Base-by-base conservation (phyloP, 64 coral and sea anemone genomes). In the Pocillopora damicornis region DNA sequence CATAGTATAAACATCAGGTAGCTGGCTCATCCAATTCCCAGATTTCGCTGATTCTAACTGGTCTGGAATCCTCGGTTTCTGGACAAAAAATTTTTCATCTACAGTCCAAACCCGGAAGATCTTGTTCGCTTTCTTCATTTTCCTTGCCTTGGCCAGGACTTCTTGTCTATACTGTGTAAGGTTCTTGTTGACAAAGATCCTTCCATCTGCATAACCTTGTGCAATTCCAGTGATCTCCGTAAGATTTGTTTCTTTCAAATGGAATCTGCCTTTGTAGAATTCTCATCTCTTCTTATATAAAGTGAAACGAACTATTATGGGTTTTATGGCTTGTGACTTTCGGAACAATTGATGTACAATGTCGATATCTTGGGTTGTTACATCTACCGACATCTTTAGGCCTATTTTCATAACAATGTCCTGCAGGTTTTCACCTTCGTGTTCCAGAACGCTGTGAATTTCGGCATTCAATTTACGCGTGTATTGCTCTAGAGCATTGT, bases 231-330 rank as follows among this genome's bases (percentile, higher is more conserved):
- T 42, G 36, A 78, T 78, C 12, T 37, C 76, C 11, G 76, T 22
- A 42, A 58, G 16, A 8, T 78, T 78, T 15, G 42, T 59, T 1
- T 58, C 17, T 37, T 78, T 78, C 36, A 60, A 58, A 11, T 59
- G 9, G 23, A 78, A 78, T 15, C 56, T 78, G 35, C 76, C 76
- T n/a, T 78, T 38, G 16, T 78, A 78, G 45, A 78, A 78, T 58
- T 78, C 14, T 78, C 38, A 0, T 30, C 30, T 30, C 30, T 30
- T 30, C 30, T 30, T 30, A 30, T 30, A 0, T 30, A 30, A 30
- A 30, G 30, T 30, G 30, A 30, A 30, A 30, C 30, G 30, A 30
- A 30, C 30, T 30, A 30, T 30, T 30, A 30, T 30, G 30, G 30
- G 30, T 30, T 30, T 30, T 30, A 30, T 30, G 30, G 30, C 30